These are phyloP conservation scores for Notodonta ziczac DNA, from an alignment of 2,888 invertebrate genomes.

Conservation along the genomic window DNA sequence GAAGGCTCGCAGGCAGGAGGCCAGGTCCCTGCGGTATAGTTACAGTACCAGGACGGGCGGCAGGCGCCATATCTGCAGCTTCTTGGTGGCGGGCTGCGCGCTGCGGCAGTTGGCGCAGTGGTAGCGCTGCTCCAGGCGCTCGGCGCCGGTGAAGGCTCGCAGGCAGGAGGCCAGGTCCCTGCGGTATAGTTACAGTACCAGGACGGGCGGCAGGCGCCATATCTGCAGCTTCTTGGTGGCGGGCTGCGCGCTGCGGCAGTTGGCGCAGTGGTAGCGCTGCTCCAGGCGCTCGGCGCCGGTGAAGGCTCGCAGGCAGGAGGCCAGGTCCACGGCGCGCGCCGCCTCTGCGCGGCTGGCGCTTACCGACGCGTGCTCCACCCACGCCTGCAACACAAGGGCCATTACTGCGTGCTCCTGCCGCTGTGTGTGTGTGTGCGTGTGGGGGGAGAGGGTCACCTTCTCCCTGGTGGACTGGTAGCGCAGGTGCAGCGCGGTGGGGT, in stretches of 20 bases:
- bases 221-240: slow-evolving; percentile 96
- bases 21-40: too few relatives aligned
- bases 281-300: slow-evolving; percentile 94
- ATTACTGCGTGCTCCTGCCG: too few relatives aligned
- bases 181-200: slow-evolving; percentile 78
- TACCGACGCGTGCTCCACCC: slow-evolving; percentile 91
- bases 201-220: slow-evolving; percentile 94
- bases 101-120: too few relatives aligned
- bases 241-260: slow-evolving; percentile 92
- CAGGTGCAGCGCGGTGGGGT: slow-evolving; percentile 96
- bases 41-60: too few relatives aligned
- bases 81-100: too few relatives aligned
- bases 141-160: too few relatives aligned
- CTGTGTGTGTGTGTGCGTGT: not conserved
- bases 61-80: too few relatives aligned
- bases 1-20: too few relatives aligned
- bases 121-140: too few relatives aligned
- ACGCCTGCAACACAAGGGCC: slow-evolving; percentile 80
- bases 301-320: slow-evolving; percentile 94
- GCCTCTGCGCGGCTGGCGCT: slow-evolving; percentile 78
- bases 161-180: not conserved
- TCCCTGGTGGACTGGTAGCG: slow-evolving; percentile 93
- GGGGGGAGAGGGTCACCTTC: slow-evolving; percentile 73
- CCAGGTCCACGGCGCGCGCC: slow-evolving; percentile 93
- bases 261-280: slow-evolving; percentile 93